phyloP scores from a whole-genome alignment of 2,888 invertebrate genomes.

The Clitarchus hookeri region DNA sequence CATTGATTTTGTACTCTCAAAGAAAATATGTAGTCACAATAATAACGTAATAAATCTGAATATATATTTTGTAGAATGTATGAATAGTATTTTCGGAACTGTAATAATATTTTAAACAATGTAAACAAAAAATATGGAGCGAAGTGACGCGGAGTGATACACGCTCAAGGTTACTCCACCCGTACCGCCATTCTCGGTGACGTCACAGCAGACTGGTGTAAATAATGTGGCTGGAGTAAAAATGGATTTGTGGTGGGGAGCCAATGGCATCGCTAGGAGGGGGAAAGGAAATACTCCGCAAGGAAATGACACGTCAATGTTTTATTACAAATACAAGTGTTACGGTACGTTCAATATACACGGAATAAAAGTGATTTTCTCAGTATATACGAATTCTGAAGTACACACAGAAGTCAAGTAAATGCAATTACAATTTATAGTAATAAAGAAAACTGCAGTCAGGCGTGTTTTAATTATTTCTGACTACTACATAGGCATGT shows the following conservation, averaged over 20 bases:
- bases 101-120: constrained; percentile 28
- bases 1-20: background rate
- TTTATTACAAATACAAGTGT: background rate
- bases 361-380: too few relatives aligned
- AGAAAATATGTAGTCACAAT: background rate
- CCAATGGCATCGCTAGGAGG: background rate
- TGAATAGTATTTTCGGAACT: background rate
- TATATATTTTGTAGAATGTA: background rate
- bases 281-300: constrained; percentile 6
- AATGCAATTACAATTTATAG: too few relatives aligned
- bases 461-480: too few relatives aligned
- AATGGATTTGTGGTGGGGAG: constrained; percentile 30
- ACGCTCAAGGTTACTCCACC: constrained; percentile 46
- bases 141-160: constrained; percentile 44
- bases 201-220: constrained; percentile 37
- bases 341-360: too few relatives aligned
- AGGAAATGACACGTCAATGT: background rate
- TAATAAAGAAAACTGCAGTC: too few relatives aligned
- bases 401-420: too few relatives aligned
- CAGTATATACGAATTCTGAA: too few relatives aligned
- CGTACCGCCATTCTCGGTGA: constrained; percentile 39
- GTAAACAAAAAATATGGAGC: constrained; percentile 43
- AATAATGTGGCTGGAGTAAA: constrained; percentile 36
- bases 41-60: too few relatives aligned
- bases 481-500: too few relatives aligned